A percentile compares a stretch with the other conserved stretches of the same genome.
These are phyloP conservation scores for Drosophila truncata DNA, from an alignment of 1,140 invertebrate genomes.

Conservation along the genomic window DNA sequence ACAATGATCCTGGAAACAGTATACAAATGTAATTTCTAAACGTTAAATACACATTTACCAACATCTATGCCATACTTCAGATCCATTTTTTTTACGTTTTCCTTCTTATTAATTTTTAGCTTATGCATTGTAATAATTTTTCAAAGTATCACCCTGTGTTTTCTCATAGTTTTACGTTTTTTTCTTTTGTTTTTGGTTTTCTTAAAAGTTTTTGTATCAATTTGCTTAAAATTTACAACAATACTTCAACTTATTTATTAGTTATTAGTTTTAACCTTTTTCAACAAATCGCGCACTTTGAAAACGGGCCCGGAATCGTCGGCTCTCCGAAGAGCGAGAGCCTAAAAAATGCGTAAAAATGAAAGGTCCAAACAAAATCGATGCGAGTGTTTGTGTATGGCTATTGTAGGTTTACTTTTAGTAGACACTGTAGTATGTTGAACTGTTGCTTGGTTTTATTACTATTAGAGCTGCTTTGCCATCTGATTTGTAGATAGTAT, in stretches of 20 bases:
- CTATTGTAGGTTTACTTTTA: conserved; percentile 82
- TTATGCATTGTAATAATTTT: conserved; percentile 80
- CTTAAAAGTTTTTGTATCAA: conserved; percentile 60
- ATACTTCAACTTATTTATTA: conserved; percentile 78
- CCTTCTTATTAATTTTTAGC: conserved; percentile 54
- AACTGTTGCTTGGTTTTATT: conserved; percentile 69
- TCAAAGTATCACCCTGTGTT: conserved; percentile 85
- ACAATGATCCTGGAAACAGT: conserved; percentile 47
- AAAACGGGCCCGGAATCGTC: conserved; percentile 67
- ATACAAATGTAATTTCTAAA: conserved; percentile 43
- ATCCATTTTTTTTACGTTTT: conserved; percentile 61
- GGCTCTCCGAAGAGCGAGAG: conserved; percentile 37
- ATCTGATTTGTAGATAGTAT: conserved; percentile 13
- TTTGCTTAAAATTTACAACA: conserved; percentile 80
- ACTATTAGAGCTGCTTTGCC: conserved; percentile 30
- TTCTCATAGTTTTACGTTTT: conserved; percentile 79
- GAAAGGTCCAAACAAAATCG: conserved; percentile 63
- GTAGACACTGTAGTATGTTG: conserved; percentile 81
- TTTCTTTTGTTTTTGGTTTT: conserved; percentile 47
- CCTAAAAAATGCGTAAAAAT: conserved; percentile 64
- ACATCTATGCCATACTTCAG: conserved; percentile 61
- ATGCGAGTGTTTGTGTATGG: conserved; percentile 70
- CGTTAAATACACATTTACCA: conserved; percentile 78
- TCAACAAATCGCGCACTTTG: conserved; percentile 74
- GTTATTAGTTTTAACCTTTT: conserved; percentile 57